Base-by-base conservation (phyloP, 1,140 invertebrate genomes). In the Rhopalosiphum maidis region DNA sequence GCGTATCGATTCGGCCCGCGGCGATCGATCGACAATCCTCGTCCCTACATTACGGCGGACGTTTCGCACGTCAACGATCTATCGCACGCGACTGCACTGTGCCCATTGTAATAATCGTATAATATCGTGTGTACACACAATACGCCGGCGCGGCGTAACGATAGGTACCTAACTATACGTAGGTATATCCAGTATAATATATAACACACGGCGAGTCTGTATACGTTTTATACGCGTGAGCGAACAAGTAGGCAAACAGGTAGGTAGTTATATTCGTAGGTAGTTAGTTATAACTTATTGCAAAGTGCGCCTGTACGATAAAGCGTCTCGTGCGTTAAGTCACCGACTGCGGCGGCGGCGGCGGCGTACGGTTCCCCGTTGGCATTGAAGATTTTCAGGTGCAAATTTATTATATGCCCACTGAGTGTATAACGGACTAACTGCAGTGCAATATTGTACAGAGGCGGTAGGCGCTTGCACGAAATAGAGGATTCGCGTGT, bases 201-300 rank as follows among this genome's bases (percentile, higher is more conserved):
- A 68, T n/a, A 21, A 35, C 30, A 35, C 30, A n/a, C 15, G 9
- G 9, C 30, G 9, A 77, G 60, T 77, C 11, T 18, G 60, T 68
- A 1, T n/a, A 35, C 60, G 30, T n/a, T 18, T n/a, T 77, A 18
- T 35, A 77, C 60, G 60, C 60, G 60, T n/a, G 60, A 68, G 60
- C 60, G 60, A 77, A 77, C 60, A 77, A 77, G 60, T 77, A 77
- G 60, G 60, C 60, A 77, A 77, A 77, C 60, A 77, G 60, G 60
- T 68, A 68, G 60, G 55, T 60, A n/a, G 60, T n/a, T 77, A 77
- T 21, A 77, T n/a, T 77, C n/a, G n/a, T 18, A 5, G 30, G 60
- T n/a, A 18, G 30, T 30, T 68, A 68, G 60, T 11, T n/a, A n/a
- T 51, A 46, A 46, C 46, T 46, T 11, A 46, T 46, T 46, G 15